Conservation (phyloP, 2,797 vertebrate species). For the Coregonus ussuriensis region DNA sequence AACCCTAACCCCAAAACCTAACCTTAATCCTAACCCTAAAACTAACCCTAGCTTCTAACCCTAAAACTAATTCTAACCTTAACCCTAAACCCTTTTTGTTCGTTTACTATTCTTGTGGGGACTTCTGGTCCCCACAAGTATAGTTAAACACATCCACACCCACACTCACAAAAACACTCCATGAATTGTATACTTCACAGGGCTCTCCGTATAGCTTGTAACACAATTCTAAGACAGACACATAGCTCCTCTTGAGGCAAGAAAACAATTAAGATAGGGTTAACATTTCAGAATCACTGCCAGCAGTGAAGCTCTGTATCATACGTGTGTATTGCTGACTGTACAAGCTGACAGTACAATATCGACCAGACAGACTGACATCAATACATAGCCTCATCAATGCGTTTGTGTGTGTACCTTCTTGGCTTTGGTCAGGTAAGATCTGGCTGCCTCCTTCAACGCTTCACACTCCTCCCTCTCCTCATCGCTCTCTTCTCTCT, state of each 20-base stretch:
- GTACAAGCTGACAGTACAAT: not conserved
- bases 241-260: too few relatives aligned
- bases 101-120: too few relatives aligned
- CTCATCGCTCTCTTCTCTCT: conserved; percentile 53
- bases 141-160: too few relatives aligned
- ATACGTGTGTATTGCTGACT: not conserved
- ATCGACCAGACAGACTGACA: not conserved
- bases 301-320: not conserved
- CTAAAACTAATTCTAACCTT: too few relatives aligned
- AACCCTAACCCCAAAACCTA: too few relatives aligned
- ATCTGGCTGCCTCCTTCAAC: conserved; percentile 70
- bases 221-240: not conserved
- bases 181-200: too few relatives aligned
- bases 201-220: not conserved
- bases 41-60: too few relatives aligned
- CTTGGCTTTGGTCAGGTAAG: conserved; percentile 77
- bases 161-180: too few relatives aligned
- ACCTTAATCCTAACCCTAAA: too few relatives aligned
- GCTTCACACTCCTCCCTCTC: conserved; percentile 63
- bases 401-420: conserved; percentile 62
- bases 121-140: too few relatives aligned
- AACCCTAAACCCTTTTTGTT: too few relatives aligned
- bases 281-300: not conserved
- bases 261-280: not conserved
- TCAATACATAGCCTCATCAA: not conserved